A percentile compares a stretch with the other conserved stretches of the same genome.
These are phyloP conservation scores for Smutsia gigantea DNA, from an alignment of 2,797 vertebrate genomes.

Conservation along the genomic window DNA sequence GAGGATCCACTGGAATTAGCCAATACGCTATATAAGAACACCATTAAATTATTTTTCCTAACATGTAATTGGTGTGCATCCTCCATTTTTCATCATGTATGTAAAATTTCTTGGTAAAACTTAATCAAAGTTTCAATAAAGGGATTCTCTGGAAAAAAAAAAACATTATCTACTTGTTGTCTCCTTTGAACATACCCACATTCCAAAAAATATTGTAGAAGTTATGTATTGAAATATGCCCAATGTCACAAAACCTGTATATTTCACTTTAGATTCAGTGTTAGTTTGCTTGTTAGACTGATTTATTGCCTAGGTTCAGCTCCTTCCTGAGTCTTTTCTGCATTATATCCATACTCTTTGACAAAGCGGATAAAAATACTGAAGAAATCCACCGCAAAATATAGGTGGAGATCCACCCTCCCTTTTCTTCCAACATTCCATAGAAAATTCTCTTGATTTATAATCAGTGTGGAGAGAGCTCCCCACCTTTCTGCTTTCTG, in stretches of 20 bases:
- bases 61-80: slow-evolving; percentile 80
- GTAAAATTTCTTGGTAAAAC: slow-evolving; percentile 66
- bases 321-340: neutral
- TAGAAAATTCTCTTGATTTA: neutral
- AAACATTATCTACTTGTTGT: neutral
- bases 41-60: slow-evolving; percentile 93
- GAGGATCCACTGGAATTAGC: slow-evolving; percentile 93
- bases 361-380: neutral
- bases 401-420: neutral
- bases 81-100: slow-evolving; percentile 63
- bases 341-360: neutral
- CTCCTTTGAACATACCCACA: neutral
- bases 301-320: neutral
- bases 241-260: neutral
- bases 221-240: neutral
- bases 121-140: slow-evolving; percentile 62
- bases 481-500: neutral
- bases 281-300: neutral
- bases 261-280: neutral
- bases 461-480: neutral
- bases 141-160: slow-evolving; percentile 42
- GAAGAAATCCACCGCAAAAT: neutral
- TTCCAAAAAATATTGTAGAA: neutral
- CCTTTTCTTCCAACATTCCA: neutral
- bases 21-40: slow-evolving; percentile 93